A percentile compares a stretch with the other conserved stretches of the same genome.
phyloP scores from a whole-genome alignment of 2,797 vertebrate species.

The Pseudomugil gertrudae region DNA sequence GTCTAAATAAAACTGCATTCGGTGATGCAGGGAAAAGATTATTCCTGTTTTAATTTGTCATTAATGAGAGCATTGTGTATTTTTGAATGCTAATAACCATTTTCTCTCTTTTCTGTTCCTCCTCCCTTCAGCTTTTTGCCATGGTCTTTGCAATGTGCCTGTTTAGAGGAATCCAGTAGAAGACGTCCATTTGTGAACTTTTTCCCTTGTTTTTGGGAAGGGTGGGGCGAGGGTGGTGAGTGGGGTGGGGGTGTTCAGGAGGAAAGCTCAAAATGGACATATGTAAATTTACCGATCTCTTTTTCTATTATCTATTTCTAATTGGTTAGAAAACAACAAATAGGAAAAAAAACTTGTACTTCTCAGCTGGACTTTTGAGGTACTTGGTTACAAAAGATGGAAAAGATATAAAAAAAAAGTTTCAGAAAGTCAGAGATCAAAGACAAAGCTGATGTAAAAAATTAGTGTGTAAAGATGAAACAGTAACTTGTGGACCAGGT shows the following conservation, averaged over 20 bases:
- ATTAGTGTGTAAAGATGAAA: constrained; percentile 67
- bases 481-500: constrained; percentile 72
- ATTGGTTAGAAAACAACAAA: constrained; percentile 66
- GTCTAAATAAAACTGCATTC: not conserved
- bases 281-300: constrained; percentile 77
- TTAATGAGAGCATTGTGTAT: not conserved
- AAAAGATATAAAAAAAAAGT: constrained; percentile 40
- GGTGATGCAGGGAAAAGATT: not conserved
- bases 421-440: constrained; percentile 48
- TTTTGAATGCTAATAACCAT: not conserved
- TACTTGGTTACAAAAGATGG: constrained; percentile 75
- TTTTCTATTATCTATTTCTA: constrained; percentile 83
- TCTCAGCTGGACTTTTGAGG: constrained; percentile 90
- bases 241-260: constrained; percentile 75
- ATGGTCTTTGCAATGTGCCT: constrained; percentile 98
- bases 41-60: not conserved
- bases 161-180: constrained; percentile 94
- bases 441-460: constrained; percentile 67
- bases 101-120: not conserved
- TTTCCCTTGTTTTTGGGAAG: constrained; percentile 35
- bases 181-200: constrained; percentile 56
- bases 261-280: constrained; percentile 64
- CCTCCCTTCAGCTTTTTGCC: constrained; percentile 87
- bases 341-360: constrained; percentile 82
- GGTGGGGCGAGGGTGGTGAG: no score